phyloP scores from a whole-genome alignment of 2,797 vertebrate genomes.

The Helicolenus hilgendorfi region DNA sequence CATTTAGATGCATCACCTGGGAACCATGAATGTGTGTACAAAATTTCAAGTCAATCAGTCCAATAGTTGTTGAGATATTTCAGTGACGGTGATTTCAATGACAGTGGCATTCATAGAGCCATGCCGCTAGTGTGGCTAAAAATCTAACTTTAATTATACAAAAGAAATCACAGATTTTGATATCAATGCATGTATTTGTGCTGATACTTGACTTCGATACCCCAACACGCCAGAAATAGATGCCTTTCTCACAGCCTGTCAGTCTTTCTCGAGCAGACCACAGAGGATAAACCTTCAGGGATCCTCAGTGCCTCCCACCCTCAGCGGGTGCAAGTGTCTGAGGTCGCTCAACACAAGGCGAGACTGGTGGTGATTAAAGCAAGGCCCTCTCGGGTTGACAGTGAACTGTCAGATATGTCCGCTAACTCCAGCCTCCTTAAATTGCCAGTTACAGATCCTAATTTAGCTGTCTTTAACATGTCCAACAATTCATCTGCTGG shows the following conservation, averaged over 20 bases:
- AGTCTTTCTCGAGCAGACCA: slow-evolving; percentile 1
- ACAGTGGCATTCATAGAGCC: background rate
- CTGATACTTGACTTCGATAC: background rate
- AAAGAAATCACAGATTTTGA: background rate
- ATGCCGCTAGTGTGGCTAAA: background rate
- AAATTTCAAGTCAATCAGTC: background rate
- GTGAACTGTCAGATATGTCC: slow-evolving; percentile 63
- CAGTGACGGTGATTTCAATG: background rate
- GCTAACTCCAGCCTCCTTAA: slow-evolving; percentile 42
- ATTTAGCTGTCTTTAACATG: slow-evolving; percentile 75
- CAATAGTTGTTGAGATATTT: background rate
- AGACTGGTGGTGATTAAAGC: slow-evolving; percentile 54
- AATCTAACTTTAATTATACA: accelerated
- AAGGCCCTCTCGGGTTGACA: slow-evolving; percentile 42
- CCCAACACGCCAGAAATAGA: background rate
- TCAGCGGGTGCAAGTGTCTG: slow-evolving; percentile 15
- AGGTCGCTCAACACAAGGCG: slow-evolving; percentile 16
- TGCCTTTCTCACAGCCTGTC: slow-evolving; percentile 14
- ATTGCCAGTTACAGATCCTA: slow-evolving; percentile 74
- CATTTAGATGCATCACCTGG: background rate
- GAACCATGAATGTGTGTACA: background rate
- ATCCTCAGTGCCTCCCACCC: slow-evolving; percentile 30
- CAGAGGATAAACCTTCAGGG: slow-evolving; percentile 46
- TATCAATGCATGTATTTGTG: background rate
- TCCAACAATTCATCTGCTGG: slow-evolving; percentile 43